Evolutionary conservation across 2,888 invertebrate genomes (phyloP).

Genomic region (Trilocha varians): DNA sequence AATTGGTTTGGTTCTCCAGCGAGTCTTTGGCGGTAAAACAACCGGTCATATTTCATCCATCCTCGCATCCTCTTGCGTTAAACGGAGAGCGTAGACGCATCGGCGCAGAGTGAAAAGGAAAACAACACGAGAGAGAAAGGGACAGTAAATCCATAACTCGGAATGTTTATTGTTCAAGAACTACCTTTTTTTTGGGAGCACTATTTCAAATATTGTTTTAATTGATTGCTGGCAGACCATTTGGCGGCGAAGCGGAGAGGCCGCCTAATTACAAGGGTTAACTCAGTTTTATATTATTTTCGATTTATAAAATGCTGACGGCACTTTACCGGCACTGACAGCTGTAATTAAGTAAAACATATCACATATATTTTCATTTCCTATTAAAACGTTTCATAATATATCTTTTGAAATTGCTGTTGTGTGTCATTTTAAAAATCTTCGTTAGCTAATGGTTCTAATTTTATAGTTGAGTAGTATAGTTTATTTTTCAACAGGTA

Average conservation of each 20-base stretch:
- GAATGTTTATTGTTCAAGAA: slow-evolving; percentile 60
- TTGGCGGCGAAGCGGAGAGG: slow-evolving; percentile 48
- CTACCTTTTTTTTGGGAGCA: slow-evolving; percentile 63
- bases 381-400: not conserved
- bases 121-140: slow-evolving; percentile 19
- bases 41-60: slow-evolving; percentile 55
- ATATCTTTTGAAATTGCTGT: not conserved
- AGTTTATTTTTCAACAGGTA: not conserved
- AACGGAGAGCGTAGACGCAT: slow-evolving; percentile 54
- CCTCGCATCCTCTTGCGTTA: slow-evolving; percentile 47
- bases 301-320: slow-evolving; percentile 34
- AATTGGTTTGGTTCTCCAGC: slow-evolving; percentile 65
- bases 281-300: slow-evolving; percentile 39
- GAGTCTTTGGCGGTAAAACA: slow-evolving; percentile 67
- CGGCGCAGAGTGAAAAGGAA: slow-evolving; percentile 53
- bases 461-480: not conserved
- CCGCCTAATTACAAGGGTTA: slow-evolving; percentile 54
- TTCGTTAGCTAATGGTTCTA: not conserved
- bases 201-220: slow-evolving; percentile 73
- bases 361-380: slow-evolving; percentile 29
- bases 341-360: slow-evolving; percentile 45
- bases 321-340: slow-evolving; percentile 36
- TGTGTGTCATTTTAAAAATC: not conserved
- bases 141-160: slow-evolving; percentile 38
- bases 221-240: slow-evolving; percentile 68